Evolutionary conservation across 2,113 vertebrate species (phyloP).

Genomic region (Python bivittatus): DNA sequence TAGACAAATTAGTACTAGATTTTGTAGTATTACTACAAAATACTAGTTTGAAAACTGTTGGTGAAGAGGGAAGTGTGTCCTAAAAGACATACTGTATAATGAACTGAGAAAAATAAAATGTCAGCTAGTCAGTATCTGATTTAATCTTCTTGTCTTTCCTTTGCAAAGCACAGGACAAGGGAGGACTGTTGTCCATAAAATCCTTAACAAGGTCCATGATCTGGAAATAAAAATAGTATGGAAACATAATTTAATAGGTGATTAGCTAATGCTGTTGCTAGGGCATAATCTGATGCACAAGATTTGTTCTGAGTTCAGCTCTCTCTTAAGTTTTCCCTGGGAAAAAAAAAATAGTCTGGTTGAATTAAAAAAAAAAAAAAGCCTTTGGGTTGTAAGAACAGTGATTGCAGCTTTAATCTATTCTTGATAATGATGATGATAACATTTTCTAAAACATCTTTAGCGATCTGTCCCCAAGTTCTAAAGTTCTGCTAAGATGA

Average conservation of each 20-base stretch:
- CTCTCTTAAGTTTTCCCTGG: too few relatives aligned
- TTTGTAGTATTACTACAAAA: too few relatives aligned
- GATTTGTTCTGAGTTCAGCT: background rate
- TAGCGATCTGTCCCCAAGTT: too few relatives aligned
- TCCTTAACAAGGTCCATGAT: background rate
- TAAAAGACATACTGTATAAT: slow-evolving; percentile 26
- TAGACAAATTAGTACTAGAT: slow-evolving; percentile 63
- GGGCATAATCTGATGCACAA: too few relatives aligned
- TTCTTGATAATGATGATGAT: too few relatives aligned
- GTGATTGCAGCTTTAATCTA: too few relatives aligned
- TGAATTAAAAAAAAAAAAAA: too few relatives aligned
- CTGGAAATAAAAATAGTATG: background rate
- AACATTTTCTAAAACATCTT: too few relatives aligned
- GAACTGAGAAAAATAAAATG: background rate
- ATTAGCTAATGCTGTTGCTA: background rate
- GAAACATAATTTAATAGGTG: background rate
- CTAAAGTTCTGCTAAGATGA: too few relatives aligned
- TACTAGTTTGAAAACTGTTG: slow-evolving; percentile 17
- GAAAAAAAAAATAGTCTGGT: too few relatives aligned
- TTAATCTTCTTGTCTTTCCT: background rate
- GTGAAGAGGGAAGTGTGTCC: background rate
- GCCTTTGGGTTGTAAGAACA: too few relatives aligned
- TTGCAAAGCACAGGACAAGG: background rate
- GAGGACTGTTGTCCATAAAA: background rate
- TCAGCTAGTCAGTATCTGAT: background rate